Evolutionary conservation across 1,140 invertebrate genomes (phyloP).

Genomic region (Heliconius hewitsoni): DNA sequence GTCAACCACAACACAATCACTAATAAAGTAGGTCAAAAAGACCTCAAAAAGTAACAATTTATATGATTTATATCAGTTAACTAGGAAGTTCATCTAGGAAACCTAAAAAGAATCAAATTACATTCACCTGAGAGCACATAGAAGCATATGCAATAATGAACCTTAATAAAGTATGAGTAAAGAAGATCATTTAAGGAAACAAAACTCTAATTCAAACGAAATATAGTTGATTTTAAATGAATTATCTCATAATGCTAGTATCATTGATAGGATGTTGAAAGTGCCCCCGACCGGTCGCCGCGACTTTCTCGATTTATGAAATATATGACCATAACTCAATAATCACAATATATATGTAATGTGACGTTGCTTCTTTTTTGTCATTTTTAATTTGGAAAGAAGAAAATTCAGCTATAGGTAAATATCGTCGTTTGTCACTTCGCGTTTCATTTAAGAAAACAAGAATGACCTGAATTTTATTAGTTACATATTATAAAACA

Average conservation of each 20-base stretch:
- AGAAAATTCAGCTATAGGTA: too few species aligned
- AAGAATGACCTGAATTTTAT: too few species aligned
- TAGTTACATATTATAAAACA: too few species aligned
- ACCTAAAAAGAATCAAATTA: conserved; percentile 34
- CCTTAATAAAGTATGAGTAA: background rate
- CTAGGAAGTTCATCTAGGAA: conserved; percentile 23
- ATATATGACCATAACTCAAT: conserved; percentile 23
- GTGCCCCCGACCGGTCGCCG: conserved; percentile 25
- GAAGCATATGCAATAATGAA: background rate
- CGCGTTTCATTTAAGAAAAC: too few species aligned
- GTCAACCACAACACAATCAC: too few species aligned
- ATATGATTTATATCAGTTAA: conserved; percentile 7
- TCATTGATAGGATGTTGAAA: conserved; percentile 32
- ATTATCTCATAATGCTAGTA: background rate
- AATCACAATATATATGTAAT: background rate
- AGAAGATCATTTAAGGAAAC: background rate
- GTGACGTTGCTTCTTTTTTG: too few species aligned
- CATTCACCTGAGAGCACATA: background rate
- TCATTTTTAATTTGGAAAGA: too few species aligned
- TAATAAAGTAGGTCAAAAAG: too few species aligned
- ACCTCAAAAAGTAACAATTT: too few species aligned
- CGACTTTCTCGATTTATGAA: conserved; percentile 32
- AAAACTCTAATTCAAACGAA: background rate
- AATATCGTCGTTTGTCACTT: too few species aligned
- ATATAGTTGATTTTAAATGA: conserved; percentile 10